These are phyloP conservation scores for Tetrapedia diversipes DNA, from an alignment of 2,888 invertebrate species.

Conservation along the genomic window DNA sequence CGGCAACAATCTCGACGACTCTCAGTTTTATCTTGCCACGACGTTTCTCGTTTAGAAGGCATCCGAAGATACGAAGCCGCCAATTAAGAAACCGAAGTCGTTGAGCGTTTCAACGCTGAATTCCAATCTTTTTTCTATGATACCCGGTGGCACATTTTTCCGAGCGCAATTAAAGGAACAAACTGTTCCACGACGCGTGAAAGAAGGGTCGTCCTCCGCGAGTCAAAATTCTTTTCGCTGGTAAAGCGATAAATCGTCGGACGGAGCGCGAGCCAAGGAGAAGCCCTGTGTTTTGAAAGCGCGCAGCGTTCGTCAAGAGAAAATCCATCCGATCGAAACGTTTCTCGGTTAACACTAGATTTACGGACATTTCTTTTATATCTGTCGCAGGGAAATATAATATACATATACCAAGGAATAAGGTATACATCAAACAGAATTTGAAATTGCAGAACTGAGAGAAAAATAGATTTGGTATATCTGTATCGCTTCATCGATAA, in stretches of 20 bases:
- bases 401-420: no score
- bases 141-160: slow-evolving; percentile 48
- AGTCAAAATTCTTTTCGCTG: slow-evolving; percentile 59
- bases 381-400: no score
- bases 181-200: slow-evolving; percentile 53
- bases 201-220: slow-evolving; percentile 41
- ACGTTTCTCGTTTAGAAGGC: slow-evolving; percentile 62
- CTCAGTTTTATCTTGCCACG: no score
- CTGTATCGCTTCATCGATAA: no score
- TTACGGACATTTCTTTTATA: background rate
- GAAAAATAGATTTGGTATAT: no score
- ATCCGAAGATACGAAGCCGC: slow-evolving; percentile 70
- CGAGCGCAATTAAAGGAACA: slow-evolving; percentile 67
- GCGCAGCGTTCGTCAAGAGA: background rate
- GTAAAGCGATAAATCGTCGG: slow-evolving; percentile 55
- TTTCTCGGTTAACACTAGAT: no score
- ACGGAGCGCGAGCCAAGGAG: slow-evolving; percentile 40
- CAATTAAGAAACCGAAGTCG: slow-evolving; percentile 73
- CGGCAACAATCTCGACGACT: no score
- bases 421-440: no score
- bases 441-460: no score
- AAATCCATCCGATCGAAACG: background rate
- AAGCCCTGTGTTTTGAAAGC: background rate
- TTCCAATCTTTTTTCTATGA: slow-evolving; percentile 52
- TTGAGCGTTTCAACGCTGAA: slow-evolving; percentile 44